A percentile compares a stretch with the other conserved stretches of the same genome.
Evolutionary conservation across 2,113 vertebrate genomes (phyloP).

Genomic region (Cichladusa arquata): DNA sequence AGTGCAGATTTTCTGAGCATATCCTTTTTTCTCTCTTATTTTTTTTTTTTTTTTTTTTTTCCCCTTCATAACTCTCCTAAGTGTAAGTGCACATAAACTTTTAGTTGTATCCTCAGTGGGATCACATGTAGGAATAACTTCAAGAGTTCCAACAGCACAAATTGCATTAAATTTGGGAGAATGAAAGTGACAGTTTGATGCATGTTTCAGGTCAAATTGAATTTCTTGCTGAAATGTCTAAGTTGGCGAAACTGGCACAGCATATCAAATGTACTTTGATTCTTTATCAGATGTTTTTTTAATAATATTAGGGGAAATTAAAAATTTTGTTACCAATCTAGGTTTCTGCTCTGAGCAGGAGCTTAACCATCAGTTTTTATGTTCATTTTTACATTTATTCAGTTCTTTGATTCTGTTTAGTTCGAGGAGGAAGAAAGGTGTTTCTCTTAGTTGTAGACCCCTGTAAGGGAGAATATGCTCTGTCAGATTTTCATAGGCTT

Average conservation of each 20-base stretch:
- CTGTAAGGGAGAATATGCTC: not conserved
- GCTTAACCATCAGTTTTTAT: not conserved
- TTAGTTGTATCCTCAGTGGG: slow-evolving; percentile 51
- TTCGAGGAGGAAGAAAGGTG: not conserved
- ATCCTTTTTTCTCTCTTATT: not conserved
- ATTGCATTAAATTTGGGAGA: slow-evolving; percentile 51
- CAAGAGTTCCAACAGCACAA: slow-evolving; percentile 18
- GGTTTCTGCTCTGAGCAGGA: not conserved
- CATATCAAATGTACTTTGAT: not conserved
- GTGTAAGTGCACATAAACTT: slow-evolving; percentile 26
- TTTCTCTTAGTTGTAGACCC: not conserved
- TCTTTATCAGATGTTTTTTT: not conserved
- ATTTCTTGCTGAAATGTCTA: slow-evolving; percentile 57
- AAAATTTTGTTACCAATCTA: not conserved
- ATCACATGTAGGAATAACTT: slow-evolving; percentile 51
- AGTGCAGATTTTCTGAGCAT: slow-evolving; percentile 34
- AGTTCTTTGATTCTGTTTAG: not conserved
- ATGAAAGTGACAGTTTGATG: slow-evolving; percentile 57
- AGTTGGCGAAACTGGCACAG: slow-evolving; percentile 22
- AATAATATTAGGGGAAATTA: not conserved
- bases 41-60: not conserved
- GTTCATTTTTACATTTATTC: not conserved
- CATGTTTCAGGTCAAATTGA: slow-evolving; percentile 59
- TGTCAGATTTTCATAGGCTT: not conserved
- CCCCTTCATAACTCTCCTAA: not conserved